Percentiles rank a stretch among this genome's conserved stretches.
Evolutionary conservation across 2,888 invertebrate genomes (phyloP).

Genomic region (Arctia plantaginis): DNA sequence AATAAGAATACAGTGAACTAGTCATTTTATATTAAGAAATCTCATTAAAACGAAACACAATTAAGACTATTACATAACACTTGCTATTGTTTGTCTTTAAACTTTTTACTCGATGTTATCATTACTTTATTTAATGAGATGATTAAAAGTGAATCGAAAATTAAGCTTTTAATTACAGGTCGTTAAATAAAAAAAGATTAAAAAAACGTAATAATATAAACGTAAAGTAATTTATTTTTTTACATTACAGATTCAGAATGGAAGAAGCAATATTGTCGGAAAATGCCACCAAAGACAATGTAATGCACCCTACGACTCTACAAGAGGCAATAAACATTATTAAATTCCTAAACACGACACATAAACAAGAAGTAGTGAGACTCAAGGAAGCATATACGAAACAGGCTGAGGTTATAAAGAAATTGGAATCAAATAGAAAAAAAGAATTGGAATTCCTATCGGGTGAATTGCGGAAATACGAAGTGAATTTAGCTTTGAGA

Average conservation of each 20-base stretch:
- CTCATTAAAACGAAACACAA: not conserved
- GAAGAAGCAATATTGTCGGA: conserved; percentile 62
- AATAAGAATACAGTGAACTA: not conserved
- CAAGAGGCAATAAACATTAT: conserved; percentile 83
- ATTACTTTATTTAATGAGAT: conserved; percentile 18
- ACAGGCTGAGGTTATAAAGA: conserved; percentile 77
- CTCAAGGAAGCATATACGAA: conserved; percentile 73
- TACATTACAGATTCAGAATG: conserved; percentile 66
- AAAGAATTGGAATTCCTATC: conserved; percentile 81
- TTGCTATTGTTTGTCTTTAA: not conserved
- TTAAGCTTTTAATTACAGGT: conserved; percentile 16
- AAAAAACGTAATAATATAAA: no score
- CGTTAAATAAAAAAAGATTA: conserved; percentile 13
- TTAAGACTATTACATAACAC: not conserved
- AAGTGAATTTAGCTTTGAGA: conserved; percentile 76
- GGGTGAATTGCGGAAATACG: conserved; percentile 79
- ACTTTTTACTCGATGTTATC: conserved; percentile 19
- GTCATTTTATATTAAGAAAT: not conserved
- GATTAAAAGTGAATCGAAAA: conserved; percentile 25
- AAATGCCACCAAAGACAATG: conserved; percentile 65
- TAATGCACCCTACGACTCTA: conserved; percentile 74
- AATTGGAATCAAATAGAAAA: conserved; percentile 78
- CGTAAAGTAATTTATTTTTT: conserved; percentile 28
- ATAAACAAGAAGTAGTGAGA: conserved; percentile 78
- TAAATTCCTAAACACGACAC: conserved; percentile 79